These are phyloP conservation scores for Acronicta leporina DNA, from an alignment of 2,888 invertebrate species.

Conservation along the genomic window DNA sequence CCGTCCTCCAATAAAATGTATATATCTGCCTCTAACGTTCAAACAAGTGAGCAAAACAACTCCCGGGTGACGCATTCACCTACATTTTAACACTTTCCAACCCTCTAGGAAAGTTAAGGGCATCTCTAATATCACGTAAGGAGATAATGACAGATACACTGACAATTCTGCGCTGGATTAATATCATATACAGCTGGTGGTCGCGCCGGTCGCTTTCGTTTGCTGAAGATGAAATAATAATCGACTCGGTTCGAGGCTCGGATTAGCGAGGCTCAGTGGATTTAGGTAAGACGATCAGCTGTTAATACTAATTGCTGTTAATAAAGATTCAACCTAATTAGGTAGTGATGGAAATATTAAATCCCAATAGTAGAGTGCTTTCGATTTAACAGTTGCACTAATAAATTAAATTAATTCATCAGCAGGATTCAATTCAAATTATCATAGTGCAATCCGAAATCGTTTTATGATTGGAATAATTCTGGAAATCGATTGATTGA, in stretches of 20 bases:
- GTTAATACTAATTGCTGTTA: constrained; percentile 29
- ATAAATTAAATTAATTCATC: background rate
- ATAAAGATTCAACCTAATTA: constrained; percentile 15
- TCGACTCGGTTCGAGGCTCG: background rate
- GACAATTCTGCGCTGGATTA: constrained; percentile 13
- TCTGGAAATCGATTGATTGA: background rate
- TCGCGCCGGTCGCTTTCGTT: background rate
- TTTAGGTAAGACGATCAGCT: constrained; percentile 15
- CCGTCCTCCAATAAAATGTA: too few relatives aligned
- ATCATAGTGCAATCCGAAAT: background rate
- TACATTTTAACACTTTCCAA: constrained; percentile 71
- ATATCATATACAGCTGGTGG: constrained; percentile 7
- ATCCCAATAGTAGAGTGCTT: background rate
- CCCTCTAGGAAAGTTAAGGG: constrained; percentile 43
- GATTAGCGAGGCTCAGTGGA: constrained; percentile 3
- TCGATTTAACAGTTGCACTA: background rate
- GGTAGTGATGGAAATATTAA: background rate
- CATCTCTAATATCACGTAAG: constrained; percentile 16
- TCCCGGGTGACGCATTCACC: constrained; percentile 59
- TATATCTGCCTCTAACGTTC: too few relatives aligned
- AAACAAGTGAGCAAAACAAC: constrained; percentile 39
- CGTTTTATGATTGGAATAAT: background rate
- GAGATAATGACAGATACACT: background rate
- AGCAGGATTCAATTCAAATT: background rate
- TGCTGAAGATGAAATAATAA: constrained; percentile 13